Evolutionary conservation across 2,113 vertebrate species (phyloP).

Genomic region (Eidolon helvum): DNA sequence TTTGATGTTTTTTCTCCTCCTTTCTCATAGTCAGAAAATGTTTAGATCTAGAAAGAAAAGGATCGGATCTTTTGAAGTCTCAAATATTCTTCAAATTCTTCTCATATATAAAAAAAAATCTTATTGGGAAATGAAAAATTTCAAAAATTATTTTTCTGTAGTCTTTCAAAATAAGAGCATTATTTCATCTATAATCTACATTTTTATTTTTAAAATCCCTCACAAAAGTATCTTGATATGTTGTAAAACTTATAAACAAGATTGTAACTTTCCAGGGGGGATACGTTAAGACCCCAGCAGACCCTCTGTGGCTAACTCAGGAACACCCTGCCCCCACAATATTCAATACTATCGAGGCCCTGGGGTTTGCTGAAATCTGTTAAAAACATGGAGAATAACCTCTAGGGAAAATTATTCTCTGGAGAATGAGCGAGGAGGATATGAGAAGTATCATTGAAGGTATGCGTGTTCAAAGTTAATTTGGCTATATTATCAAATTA

Average conservation of each 20-base stretch:
- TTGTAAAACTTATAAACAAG: slow-evolving; percentile 10
- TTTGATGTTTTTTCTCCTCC: neutral
- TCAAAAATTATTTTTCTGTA: slow-evolving; percentile 12
- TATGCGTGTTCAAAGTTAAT: slow-evolving; percentile 13
- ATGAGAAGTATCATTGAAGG: neutral
- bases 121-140: neutral
- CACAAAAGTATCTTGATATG: slow-evolving; percentile 11
- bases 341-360: neutral
- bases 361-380: neutral
- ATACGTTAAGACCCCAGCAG: neutral
- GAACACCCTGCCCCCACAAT: fast-evolving
- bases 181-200: slow-evolving; percentile 23
- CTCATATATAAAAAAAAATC: neutral
- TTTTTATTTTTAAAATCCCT: neutral
- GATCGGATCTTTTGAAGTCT: slow-evolving; percentile 50
- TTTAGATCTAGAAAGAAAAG: slow-evolving; percentile 54
- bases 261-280: slow-evolving; percentile 32
- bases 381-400: neutral
- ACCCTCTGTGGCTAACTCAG: neutral
- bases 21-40: slow-evolving; percentile 47
- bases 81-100: slow-evolving; percentile 17
- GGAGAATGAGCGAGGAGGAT: neutral
- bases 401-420: neutral
- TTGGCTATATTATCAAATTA: neutral
- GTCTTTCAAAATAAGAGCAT: neutral